These are phyloP conservation scores for Antigone vipio DNA, from an alignment of 2,113 vertebrate genomes.

Conservation along the genomic window DNA sequence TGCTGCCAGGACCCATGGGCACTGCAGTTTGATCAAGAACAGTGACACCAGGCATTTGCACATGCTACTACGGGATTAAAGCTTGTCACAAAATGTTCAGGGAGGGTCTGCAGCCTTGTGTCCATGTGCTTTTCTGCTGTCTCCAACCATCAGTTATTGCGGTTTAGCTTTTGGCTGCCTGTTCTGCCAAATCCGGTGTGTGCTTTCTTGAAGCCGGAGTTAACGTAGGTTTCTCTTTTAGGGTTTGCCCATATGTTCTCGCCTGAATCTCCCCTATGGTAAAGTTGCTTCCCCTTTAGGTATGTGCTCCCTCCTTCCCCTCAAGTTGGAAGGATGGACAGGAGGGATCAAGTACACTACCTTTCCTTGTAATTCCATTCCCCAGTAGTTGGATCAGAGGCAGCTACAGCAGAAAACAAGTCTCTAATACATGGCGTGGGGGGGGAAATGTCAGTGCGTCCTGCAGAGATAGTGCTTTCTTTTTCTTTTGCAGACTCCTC, in stretches of 20 bases:
- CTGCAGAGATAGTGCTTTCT: background rate
- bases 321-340: background rate
- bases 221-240: background rate
- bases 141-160: background rate
- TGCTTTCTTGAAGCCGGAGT: background rate
- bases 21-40: background rate
- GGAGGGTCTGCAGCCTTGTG: background rate
- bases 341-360: background rate
- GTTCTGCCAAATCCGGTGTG: background rate
- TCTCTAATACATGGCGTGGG: too few species aligned
- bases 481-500: slow-evolving; percentile 84
- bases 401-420: background rate
- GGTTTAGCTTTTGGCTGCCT: background rate
- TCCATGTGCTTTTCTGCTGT: background rate
- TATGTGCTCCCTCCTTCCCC: background rate
- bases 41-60: background rate
- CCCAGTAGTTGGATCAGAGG: background rate
- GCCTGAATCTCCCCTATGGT: background rate
- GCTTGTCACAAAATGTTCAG: background rate
- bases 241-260: background rate
- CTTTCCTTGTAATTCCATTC: background rate
- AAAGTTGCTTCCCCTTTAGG: background rate
- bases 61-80: background rate
- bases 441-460: background rate
- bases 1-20: background rate